Conservation (phyloP, 1,140 invertebrate species). For the Paracyclopina nana region DNA sequence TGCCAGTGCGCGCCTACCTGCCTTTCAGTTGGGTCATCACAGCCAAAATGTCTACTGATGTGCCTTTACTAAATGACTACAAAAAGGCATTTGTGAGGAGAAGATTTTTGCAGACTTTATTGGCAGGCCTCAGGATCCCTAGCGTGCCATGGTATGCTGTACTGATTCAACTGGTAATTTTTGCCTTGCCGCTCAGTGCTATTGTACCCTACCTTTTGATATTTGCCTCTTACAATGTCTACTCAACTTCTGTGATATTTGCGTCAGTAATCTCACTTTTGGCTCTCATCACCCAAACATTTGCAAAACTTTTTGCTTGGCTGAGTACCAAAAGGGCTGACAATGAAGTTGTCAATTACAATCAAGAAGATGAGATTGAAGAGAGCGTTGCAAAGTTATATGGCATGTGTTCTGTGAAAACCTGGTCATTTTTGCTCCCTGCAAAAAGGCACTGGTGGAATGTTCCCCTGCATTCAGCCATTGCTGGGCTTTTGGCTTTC, state of each 20-base stretch:
- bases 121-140: constrained; percentile 27
- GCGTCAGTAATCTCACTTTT: constrained; percentile 20
- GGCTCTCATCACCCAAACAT: constrained; percentile 18
- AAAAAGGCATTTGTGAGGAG: constrained; percentile 28
- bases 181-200: constrained; percentile 24
- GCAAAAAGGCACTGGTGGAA: constrained; percentile 25
- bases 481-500: constrained; percentile 23
- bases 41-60: constrained; percentile 19
- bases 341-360: background rate
- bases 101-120: constrained; percentile 27
- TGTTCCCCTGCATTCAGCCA: constrained; percentile 24
- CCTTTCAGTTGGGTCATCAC: background rate
- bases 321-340: background rate
- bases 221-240: constrained; percentile 16
- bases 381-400: no score
- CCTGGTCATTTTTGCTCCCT: constrained; percentile 26
- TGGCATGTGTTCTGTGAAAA: no score
- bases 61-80: constrained; percentile 30
- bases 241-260: background rate
- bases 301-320: background rate
- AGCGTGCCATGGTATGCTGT: background rate
- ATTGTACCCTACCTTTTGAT: constrained; percentile 26
- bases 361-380: no score
- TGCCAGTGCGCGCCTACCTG: no score
- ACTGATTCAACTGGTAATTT: background rate